Evolutionary conservation across 2,113 vertebrate genomes (phyloP), one percentile per base, ranked within the genome.

Genomic region (Chloropsis cyanopogon): DNA sequence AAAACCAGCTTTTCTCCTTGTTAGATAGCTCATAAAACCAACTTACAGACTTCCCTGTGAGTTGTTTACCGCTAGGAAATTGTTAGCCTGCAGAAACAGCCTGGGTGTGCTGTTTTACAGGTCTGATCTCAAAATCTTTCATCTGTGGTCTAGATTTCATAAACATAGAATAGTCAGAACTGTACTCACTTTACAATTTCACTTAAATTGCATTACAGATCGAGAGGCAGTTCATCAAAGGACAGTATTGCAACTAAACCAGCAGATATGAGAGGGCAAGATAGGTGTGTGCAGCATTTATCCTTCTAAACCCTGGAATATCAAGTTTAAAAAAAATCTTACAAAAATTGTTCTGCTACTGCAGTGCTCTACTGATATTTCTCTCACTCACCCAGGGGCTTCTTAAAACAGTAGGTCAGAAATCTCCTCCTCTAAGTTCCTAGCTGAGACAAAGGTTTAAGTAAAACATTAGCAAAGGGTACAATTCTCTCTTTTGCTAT

Each of bases 201-300:
- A 49, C 49, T 80, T 80, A 59, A 92, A 90, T 88, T 61, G 53
- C 10, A 64, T 89, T 93, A 77, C 46, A 69, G 33, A 18, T 12
- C 33, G 12, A 92, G 86, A 77, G 56, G 81, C 22, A 73, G 52
- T 59, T 86, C 57, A 70, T 84, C 90, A 95, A 94, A 96, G 53
- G 39, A 46, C n/a, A 29, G n/a, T 26, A 53, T 6, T 84, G 12
- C 39, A 71, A 65, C 66, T 46, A 75, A 86, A 39, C 46, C 49
- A 22, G 72, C 31, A 86, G n/a, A 72, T 77, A 96, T 60, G n/a
- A 82, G 54, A 85, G 37, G 39, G 25, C 13, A 92, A 90, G 76
- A 92, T 12, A 87, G 84, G 97, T 77, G 50, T 15, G 82, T 33
- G 53, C 53, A 73, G 22, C 47, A 90, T 44, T 76, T 66, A 82